phyloP scores from a whole-genome alignment of 2,888 invertebrate genomes.

The Willowsia nigromaculata region DNA sequence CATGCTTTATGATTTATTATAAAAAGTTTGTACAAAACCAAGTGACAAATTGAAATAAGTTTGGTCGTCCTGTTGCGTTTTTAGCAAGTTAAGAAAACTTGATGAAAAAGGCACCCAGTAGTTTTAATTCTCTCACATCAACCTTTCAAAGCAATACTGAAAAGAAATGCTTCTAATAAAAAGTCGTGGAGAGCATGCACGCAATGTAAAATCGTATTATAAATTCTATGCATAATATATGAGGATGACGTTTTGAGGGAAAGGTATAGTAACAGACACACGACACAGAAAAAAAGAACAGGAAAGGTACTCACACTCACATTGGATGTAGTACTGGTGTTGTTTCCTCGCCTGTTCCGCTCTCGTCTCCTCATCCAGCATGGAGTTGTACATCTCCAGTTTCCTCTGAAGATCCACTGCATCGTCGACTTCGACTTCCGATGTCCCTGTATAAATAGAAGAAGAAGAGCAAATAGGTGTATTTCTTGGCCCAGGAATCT shows the following conservation, averaged over 20 bases:
- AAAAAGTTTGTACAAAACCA: too few species aligned
- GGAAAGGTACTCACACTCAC: slow-evolving; percentile 83
- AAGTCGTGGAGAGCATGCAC: too few species aligned
- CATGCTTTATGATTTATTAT: too few species aligned
- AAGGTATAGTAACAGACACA: neutral
- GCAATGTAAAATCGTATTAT: too few species aligned
- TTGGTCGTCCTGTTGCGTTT: too few species aligned
- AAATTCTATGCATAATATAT: neutral
- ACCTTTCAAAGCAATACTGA: too few species aligned
- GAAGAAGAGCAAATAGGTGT: slow-evolving; percentile 66
- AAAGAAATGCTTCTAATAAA: too few species aligned
- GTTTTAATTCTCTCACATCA: too few species aligned
- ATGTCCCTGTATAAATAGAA: slow-evolving; percentile 80
- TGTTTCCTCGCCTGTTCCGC: slow-evolving; percentile 89
- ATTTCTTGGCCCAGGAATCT: slow-evolving; percentile 68
- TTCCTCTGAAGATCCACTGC: slow-evolving; percentile 94
- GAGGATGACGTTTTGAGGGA: neutral
- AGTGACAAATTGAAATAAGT: too few species aligned
- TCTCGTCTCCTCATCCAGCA: slow-evolving; percentile 91
- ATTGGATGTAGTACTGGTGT: slow-evolving; percentile 89
- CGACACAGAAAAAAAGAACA: slow-evolving; percentile 50
- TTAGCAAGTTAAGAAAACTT: too few species aligned
- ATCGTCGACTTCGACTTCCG: slow-evolving; percentile 92
- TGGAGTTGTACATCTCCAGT: slow-evolving; percentile 92
- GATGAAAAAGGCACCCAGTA: too few species aligned